Evolutionary conservation across 2,888 invertebrate genomes (phyloP), one percentile per base, ranked within the genome.

Genomic region (Synanthedon tipuliformis): DNA sequence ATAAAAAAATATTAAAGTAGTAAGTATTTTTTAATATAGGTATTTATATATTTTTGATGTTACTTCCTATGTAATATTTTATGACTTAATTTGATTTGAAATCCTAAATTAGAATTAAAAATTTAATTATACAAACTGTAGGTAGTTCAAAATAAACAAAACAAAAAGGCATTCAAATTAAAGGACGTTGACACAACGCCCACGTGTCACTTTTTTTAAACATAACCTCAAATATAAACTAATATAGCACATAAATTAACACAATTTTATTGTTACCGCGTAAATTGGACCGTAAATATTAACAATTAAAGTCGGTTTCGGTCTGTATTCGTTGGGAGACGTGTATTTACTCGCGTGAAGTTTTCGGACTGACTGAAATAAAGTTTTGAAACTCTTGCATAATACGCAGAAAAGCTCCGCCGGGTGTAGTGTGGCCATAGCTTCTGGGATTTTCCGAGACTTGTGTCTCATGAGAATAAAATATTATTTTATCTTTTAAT

Each of bases 391-490:
- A 76, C 73, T 68, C 63, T 87, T 87, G 83, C 85, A 79, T 84
- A 87, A 87, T 77, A 73, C 78, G 76, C 65, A 75, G 81, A 80
- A 82, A 84, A 85, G 86, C 86, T 85, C 73, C 66, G 71, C 61
- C 63, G 62, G 60, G 59, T 56, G 63, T 67, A 60, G 54, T 58
- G 68, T 63, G 66, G 54, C 75, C 53, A 72, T 54, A 56, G 3
- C 41, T 53, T 56, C 1, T 3, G 15, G 49, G 59, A 45, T 71
- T 69, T 74, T 66, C 69, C 54, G 18, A 63, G 65, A 68, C 18
- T 34, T 34, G 0, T 34, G 10, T 34, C 10, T 8, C 8, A 7
- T 7, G 1, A 1, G 7, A 7, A 7, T 7, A 27, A 3, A 16
- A 27, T 27, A 27, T 27, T 27, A 27, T 7, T 27, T 27, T 27